These are phyloP conservation scores for Caenorhabditis brenneri DNA, from an alignment of 1,140 invertebrate species.

Conservation along the genomic window DNA sequence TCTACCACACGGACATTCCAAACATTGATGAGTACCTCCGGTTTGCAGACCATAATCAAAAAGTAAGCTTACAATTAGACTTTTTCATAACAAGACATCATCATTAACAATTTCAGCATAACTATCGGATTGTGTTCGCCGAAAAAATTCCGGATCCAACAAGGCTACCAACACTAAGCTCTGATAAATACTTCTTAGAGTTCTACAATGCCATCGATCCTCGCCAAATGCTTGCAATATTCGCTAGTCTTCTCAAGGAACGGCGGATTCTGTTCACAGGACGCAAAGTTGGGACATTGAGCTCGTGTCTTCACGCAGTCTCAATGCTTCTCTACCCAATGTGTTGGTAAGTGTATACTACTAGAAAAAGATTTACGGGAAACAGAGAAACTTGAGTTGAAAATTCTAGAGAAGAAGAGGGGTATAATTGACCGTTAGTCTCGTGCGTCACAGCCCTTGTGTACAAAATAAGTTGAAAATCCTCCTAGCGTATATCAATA, in stretches of 20 bases:
- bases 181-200: conserved; percentile 65
- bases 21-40: conserved; percentile 54
- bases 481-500: no score
- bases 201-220: conserved; percentile 67
- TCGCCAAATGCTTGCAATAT: conserved; percentile 63
- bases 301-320: conserved; percentile 64
- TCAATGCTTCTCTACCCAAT: conserved; percentile 63
- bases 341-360: conserved; percentile 59
- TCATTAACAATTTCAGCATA: not conserved
- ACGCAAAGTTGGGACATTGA: conserved; percentile 63
- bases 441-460: no score
- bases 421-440: not conserved
- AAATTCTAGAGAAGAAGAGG: no score
- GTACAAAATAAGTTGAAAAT: no score
- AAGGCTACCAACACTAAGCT: conserved; percentile 58
- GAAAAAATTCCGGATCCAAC: conserved; percentile 49
- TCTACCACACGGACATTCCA: conserved; percentile 67
- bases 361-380: no score
- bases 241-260: conserved; percentile 66
- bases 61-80: not conserved
- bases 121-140: conserved; percentile 8
- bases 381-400: no score
- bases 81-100: not conserved
- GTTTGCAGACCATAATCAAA: conserved; percentile 40
- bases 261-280: conserved; percentile 64